Base-by-base conservation (phyloP, 1,140 invertebrate species). In the Sinonovacula constricta region DNA sequence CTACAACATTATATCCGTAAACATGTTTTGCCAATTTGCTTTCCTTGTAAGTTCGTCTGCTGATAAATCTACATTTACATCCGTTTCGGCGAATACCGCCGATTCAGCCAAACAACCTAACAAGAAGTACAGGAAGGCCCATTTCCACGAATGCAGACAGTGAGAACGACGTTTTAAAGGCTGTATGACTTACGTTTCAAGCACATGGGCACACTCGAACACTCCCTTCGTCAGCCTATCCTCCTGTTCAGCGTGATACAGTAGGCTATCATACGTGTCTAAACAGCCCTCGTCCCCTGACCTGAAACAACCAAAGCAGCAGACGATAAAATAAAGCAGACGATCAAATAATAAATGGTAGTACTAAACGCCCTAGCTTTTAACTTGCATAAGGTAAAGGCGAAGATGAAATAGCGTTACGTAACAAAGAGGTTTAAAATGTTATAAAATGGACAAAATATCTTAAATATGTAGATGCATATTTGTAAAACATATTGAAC, bases 121-220 rank as follows among this genome's bases (percentile, higher is more conserved):
- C n/a, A n/a, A n/a, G n/a, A n/a, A n/a, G n/a, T n/a, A n/a, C n/a
- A n/a, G n/a, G n/a, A n/a, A n/a, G n/a, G n/a, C n/a, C n/a, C n/a
- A n/a, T n/a, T n/a, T n/a, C n/a, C n/a, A n/a, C n/a, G n/a, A n/a
- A n/a, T n/a, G n/a, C n/a, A n/a, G n/a, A n/a, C n/a, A n/a, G n/a
- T n/a, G n/a, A n/a, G n/a, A n/a, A n/a, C n/a, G n/a, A n/a, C n/a
- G n/a, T n/a, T n/a, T n/a, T n/a, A n/a, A n/a, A n/a, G n/a, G n/a
- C n/a, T n/a, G n/a, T n/a, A n/a, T n/a, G 39, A 77, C 74, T 78
- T 63, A 78, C 75, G 51, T 59, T 69, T 78, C 75, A 63, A 78
- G 75, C 28, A 78, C 28, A 51, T 51, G 34, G 14, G 75, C 75
- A 33, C 54, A 78, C 34, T 68, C 57, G 26, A 54, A 70, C 4